Evolutionary conservation across 2,113 vertebrate genomes (phyloP).

Genomic region (Mugil cephalus): DNA sequence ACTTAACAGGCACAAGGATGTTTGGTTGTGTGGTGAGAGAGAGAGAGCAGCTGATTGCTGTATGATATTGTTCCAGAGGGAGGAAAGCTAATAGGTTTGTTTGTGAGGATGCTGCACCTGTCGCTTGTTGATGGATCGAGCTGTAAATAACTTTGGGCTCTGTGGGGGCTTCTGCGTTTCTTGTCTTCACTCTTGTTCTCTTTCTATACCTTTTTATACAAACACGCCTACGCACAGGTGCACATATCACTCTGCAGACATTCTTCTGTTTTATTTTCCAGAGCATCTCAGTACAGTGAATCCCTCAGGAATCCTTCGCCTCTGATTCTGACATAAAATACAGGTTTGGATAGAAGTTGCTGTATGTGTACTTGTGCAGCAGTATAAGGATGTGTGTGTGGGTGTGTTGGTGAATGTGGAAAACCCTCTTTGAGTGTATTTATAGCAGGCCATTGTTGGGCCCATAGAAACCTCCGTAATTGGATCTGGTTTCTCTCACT

Average conservation of each 20-base stretch:
- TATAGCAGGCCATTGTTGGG: constrained; percentile 82
- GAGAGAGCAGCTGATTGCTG: constrained; percentile 35
- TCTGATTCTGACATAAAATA: background rate
- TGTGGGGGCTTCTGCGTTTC: constrained; percentile 32
- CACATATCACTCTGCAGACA: background rate
- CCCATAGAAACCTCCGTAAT: constrained; percentile 82
- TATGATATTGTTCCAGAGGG: constrained; percentile 69
- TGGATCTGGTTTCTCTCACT: constrained; percentile 68
- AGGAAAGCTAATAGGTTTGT: constrained; percentile 76
- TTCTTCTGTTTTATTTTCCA: background rate
- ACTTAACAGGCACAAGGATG: background rate
- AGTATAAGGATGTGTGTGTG: constrained; percentile 48
- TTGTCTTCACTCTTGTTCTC: background rate
- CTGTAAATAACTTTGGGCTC: constrained; percentile 73
- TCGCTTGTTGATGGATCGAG: constrained; percentile 70
- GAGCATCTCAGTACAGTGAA: background rate
- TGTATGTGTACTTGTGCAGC: constrained; percentile 7
- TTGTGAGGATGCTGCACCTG: constrained; percentile 77
- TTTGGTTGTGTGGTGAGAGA: constrained; percentile 9
- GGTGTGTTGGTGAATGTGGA: constrained; percentile 74
- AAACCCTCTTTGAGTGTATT: constrained; percentile 81
- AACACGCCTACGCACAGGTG: constrained; percentile 23
- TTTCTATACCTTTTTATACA: background rate
- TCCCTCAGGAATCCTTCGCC: background rate
- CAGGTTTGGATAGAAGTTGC: constrained; percentile 4